phyloP scores from a whole-genome alignment of 2,113 vertebrate species.

The Columbina picui region DNA sequence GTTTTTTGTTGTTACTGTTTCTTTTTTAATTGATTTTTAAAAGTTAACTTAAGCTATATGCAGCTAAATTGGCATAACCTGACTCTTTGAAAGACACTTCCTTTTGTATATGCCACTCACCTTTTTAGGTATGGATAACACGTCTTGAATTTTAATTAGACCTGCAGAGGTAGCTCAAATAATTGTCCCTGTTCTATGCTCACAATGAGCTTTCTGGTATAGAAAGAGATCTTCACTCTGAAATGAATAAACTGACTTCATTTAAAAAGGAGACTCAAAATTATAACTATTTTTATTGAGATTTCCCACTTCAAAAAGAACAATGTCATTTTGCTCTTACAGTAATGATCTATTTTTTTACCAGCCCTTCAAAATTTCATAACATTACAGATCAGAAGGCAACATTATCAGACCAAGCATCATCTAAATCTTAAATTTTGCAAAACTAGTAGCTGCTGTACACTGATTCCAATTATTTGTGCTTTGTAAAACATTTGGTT shows the following conservation, averaged over 20 bases:
- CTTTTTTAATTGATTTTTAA: neutral
- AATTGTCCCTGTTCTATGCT: neutral
- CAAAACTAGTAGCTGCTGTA: neutral
- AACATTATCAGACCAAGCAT: neutral
- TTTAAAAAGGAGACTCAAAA: neutral
- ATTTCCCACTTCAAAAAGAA: neutral
- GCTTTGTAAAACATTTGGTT: neutral
- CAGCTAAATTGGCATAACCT: neutral
- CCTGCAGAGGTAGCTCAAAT: neutral
- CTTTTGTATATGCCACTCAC: neutral
- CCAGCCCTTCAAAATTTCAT: neutral
- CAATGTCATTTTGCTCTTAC: neutral
- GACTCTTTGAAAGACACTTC: neutral
- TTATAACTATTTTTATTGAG: neutral
- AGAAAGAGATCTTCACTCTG: neutral
- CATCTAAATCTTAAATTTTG: neutral
- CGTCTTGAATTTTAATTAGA: neutral
- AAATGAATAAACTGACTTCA: neutral
- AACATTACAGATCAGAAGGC: neutral
- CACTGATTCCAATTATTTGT: neutral
- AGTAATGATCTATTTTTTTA: accelerated
- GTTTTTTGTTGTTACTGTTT: too few species aligned
- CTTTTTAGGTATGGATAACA: neutral
- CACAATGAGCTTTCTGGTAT: neutral
- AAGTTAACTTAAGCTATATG: accelerated